A percentile compares a stretch with the other conserved stretches of the same genome.
Conservation (phyloP, 2,888 invertebrate species). For the Eutolmus rufibarbis region DNA sequence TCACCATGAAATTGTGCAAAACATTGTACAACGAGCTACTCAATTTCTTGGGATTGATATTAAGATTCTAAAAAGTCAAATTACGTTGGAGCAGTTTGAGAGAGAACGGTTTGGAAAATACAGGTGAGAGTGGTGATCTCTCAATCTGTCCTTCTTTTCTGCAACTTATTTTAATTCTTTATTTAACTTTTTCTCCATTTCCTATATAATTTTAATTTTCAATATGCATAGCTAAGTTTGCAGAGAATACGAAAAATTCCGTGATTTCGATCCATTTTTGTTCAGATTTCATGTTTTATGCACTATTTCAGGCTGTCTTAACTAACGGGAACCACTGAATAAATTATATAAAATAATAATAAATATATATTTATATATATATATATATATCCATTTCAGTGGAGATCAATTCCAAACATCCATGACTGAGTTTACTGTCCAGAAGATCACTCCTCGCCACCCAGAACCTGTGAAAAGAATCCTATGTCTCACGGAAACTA, state of each 20-base stretch:
- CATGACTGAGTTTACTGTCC: slow-evolving; percentile 93
- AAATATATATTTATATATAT: background rate
- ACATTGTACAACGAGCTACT: slow-evolving; percentile 82
- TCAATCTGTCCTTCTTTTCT: background rate
- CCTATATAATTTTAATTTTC: too few relatives aligned
- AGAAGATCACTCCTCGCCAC: slow-evolving; percentile 86
- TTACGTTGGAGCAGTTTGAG: slow-evolving; percentile 86
- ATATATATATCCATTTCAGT: slow-evolving; percentile 64
- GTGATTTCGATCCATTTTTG: too few relatives aligned
- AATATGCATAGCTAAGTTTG: background rate
- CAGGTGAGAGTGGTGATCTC: slow-evolving; percentile 67
- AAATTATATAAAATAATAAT: too few relatives aligned
- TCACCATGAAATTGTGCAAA: slow-evolving; percentile 85
- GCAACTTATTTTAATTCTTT: background rate
- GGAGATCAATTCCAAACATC: slow-evolving; percentile 96
- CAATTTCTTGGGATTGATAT: slow-evolving; percentile 83
- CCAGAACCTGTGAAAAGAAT: slow-evolving; percentile 86
- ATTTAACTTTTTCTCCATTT: background rate
- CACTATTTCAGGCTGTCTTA: background rate
- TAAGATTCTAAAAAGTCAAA: slow-evolving; percentile 81
- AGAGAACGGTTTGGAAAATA: slow-evolving; percentile 90
- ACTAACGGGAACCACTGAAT: background rate
- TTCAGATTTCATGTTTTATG: too few relatives aligned
- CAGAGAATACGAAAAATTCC: background rate
- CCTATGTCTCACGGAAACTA: slow-evolving; percentile 93